Evolutionary conservation across 1,140 invertebrate genomes (phyloP).

Genomic region (Euura lappo): DNA sequence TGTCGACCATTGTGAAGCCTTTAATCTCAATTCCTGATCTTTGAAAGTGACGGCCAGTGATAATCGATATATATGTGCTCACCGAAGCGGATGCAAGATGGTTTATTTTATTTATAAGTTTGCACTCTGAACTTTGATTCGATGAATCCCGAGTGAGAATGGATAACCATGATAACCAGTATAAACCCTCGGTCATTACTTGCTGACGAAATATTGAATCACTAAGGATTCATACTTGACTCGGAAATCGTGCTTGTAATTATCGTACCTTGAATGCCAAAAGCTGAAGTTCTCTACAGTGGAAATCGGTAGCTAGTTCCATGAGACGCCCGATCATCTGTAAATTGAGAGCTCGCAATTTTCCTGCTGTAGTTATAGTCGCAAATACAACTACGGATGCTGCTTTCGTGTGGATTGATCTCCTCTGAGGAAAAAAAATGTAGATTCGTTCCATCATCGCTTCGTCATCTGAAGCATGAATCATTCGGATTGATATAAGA

Average conservation of each 20-base stretch:
- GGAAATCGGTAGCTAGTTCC: conserved; percentile 22
- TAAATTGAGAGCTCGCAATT: conserved; percentile 35
- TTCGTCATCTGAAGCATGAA: background rate
- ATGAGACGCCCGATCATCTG: conserved; percentile 33
- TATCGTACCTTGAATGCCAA: background rate
- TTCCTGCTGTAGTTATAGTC: conserved; percentile 35
- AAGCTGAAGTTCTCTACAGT: conserved; percentile 28
- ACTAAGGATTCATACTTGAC: too few species aligned
- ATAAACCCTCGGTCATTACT: too few species aligned
- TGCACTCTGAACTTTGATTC: background rate
- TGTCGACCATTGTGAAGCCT: background rate
- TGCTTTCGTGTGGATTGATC: conserved; percentile 27
- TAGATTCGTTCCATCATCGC: background rate
- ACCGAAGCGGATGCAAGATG: background rate
- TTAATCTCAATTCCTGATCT: background rate
- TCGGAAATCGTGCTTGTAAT: too few species aligned
- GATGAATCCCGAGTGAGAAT: background rate
- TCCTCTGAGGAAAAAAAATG: conserved; percentile 28
- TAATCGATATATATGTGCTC: background rate
- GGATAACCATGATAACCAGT: too few species aligned
- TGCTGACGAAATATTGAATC: too few species aligned
- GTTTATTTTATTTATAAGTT: background rate
- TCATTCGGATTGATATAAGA: background rate
- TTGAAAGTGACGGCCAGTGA: background rate
- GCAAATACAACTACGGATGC: conserved; percentile 34